Evolutionary conservation across 2,113 vertebrate genomes (phyloP), one percentile per base, ranked within the genome.

Genomic region (Scortum barcoo): DNA sequence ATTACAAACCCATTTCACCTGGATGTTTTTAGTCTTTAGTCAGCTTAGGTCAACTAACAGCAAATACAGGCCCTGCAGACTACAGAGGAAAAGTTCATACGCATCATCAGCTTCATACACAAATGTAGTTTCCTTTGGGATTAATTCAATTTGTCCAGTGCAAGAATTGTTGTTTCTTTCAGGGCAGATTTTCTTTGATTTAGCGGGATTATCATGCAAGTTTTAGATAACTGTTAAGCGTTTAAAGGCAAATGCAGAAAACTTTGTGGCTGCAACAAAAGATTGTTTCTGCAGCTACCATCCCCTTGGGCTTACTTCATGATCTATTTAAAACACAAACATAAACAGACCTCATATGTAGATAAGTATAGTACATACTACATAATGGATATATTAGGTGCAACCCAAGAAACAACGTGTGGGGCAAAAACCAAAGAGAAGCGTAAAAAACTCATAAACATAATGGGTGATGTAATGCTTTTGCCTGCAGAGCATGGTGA

Each of bases 401-500:
- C 20, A 56, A 51, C 10, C 17, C 11, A 38, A 53, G 19, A 63
- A 68, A 66, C 88, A 71, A 82, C 90, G 89, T 92, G 93, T 93
- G 93, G 66, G 93, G 90, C 75, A 78, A 46, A 56, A 68, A 24
- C 16, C 16, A 36, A 53, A 68, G 62, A 89, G 72, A 83, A 80
- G 89, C 91, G 88, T 93, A 88, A 67, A 93, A 89, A 94, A n/a
- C n/a, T 87, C 80, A 24, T 88, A 86, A 89, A 89, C 79, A 91
- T 84, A 89, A 93, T 89, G 77, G 78, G 17, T 80, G 68, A 77
- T 79, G 86, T 85, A 81, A 81, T 87, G 76, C 69, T 86, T 93
- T 73, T 85, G 76, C 63, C 82, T 72, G 82, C 53, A 63, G 38
- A 78, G 33, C 69, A 78, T 58, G 61, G 57, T 84, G 58, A 87